A percentile compares a stretch with the other conserved stretches of the same genome.
Conservation (phyloP, 1,140 invertebrate genomes). For the Cydia amplana region DNA sequence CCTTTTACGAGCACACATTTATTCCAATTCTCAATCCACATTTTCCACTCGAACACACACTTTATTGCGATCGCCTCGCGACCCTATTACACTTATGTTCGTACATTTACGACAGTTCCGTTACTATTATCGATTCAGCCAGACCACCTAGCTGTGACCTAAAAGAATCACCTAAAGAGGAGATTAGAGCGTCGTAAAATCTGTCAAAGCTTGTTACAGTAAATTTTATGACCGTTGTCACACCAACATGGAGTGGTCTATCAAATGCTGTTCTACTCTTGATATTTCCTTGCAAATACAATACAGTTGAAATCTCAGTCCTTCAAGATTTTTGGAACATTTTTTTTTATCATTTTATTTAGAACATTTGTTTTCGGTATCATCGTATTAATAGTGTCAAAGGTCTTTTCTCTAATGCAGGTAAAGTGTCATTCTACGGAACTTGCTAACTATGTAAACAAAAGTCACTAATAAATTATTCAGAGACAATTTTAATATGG, state of each 20-base stretch:
- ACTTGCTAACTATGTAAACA: no score
- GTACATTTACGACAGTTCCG: conserved; percentile 17
- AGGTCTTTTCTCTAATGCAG: no score
- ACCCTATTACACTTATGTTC: conserved; percentile 25
- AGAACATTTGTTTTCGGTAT: no score
- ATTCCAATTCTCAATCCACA: conserved; percentile 21
- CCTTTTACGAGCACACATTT: conserved; percentile 15
- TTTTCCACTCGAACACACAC: conserved; percentile 21
- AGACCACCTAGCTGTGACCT: conserved; percentile 52
- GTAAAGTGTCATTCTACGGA: no score
- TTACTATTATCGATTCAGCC: conserved; percentile 35
- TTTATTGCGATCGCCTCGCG: conserved; percentile 11
- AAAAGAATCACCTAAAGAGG: conserved; percentile 40
- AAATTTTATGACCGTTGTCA: conserved; percentile 42
- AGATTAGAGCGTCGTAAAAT: conserved; percentile 60
- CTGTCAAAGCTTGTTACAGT: conserved; percentile 47
- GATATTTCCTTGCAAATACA: not conserved
- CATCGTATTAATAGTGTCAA: no score
- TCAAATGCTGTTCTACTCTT: conserved; percentile 21
- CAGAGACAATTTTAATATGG: no score
- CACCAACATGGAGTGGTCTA: conserved; percentile 42
- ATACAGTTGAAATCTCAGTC: conserved; percentile 33
- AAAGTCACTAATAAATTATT: no score
- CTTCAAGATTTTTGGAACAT: no score
- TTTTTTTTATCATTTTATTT: no score